A percentile compares a stretch with the other conserved stretches of the same genome.
These are phyloP conservation scores for Mirza zaza DNA, from an alignment of 2,113 vertebrate species.

Conservation along the genomic window DNA sequence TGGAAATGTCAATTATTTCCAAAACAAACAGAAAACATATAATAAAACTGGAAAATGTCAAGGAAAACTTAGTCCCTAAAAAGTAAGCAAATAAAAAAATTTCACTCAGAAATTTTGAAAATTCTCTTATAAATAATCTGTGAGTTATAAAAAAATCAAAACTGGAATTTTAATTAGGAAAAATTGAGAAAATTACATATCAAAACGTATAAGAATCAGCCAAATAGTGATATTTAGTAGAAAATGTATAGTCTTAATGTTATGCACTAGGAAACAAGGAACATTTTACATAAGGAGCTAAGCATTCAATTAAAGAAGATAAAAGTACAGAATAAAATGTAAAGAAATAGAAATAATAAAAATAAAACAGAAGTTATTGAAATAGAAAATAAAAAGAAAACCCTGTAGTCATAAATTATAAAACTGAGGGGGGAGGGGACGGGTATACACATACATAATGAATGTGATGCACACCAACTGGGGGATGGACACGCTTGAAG, in stretches of 20 bases:
- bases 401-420: not conserved
- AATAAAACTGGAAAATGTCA: not conserved
- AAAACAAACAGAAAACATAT: not conserved
- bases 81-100: slow-evolving; percentile 40
- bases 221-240: not conserved
- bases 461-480: no score
- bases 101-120: not conserved
- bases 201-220: not conserved
- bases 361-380: not conserved
- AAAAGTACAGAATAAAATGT: not conserved
- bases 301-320: not conserved
- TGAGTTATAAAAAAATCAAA: slow-evolving; percentile 51
- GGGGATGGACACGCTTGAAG: no score
- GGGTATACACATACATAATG: no score
- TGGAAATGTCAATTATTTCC: not conserved
- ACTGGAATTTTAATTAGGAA: not conserved
- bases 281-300: not conserved
- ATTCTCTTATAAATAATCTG: not conserved
- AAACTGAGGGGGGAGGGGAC: not conserved
- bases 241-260: not conserved
- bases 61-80: not conserved
- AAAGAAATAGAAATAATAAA: not conserved
- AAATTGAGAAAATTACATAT: not conserved
- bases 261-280: not conserved
- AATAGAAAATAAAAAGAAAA: slow-evolving; percentile 15